Conservation (phyloP, 2,888 invertebrate genomes). For the Pantelozetes paolii region DNA sequence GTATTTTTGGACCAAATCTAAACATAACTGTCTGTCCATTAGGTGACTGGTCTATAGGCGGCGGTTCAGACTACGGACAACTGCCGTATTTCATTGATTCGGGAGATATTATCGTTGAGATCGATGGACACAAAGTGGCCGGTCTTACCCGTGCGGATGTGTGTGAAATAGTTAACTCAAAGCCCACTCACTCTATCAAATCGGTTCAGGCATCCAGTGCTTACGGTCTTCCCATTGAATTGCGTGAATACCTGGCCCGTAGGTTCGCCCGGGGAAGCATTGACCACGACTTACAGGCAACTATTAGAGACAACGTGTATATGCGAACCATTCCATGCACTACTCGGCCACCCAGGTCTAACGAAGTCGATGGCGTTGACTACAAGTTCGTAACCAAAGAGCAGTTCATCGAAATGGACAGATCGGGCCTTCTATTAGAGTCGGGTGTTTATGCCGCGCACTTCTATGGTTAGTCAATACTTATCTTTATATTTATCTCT, state of each 20-base stretch:
- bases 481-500: background rate
- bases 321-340: constrained; percentile 60
- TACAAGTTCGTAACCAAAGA: constrained; percentile 60
- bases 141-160: constrained; percentile 60
- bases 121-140: constrained; percentile 59
- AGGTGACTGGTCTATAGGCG: constrained; percentile 42
- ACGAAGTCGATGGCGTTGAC: constrained; percentile 62
- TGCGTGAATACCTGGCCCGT: constrained; percentile 58
- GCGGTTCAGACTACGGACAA: constrained; percentile 45
- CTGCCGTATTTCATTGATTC: constrained; percentile 44
- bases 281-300: constrained; percentile 62
- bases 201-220: constrained; percentile 37
- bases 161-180: constrained; percentile 44
- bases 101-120: constrained; percentile 57
- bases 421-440: constrained; percentile 60
- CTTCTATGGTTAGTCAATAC: constrained; percentile 41
- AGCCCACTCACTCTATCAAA: constrained; percentile 38
- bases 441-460: constrained; percentile 63
- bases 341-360: constrained; percentile 52
- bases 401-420: constrained; percentile 59
- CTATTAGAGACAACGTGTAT: constrained; percentile 63
- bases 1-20: background rate
- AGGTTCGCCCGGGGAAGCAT: constrained; percentile 60
- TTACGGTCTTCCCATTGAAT: constrained; percentile 51
- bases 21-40: background rate